Evolutionary conservation across 2,113 vertebrate genomes (phyloP), one percentile per base, ranked within the genome.

Genomic region (Phyllopteryx taeniolatus): DNA sequence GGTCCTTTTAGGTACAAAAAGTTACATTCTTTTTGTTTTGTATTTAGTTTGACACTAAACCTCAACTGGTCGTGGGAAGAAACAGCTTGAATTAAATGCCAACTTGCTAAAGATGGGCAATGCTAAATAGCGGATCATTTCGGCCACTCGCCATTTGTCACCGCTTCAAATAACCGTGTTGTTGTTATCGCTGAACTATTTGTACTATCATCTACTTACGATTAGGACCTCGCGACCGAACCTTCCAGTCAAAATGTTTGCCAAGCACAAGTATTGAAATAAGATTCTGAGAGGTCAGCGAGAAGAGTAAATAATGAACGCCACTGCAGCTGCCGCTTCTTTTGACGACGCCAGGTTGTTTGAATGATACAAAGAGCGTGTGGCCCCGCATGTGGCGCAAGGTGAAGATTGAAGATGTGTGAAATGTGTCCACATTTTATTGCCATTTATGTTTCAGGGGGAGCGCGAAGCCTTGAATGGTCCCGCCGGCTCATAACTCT

Each of bases 171-270:
- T 11, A 22, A 53, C 17, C n/a, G 51, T 53, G 51, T 20, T 49
- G 49, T 19, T 22, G 20, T 9, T 8, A 10, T 10, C 4, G 20
- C 53, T 22, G n/a, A 54, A 54, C 20, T n/a, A 22, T 54, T 54
- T 54, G 53, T n/a, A 43, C 20, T 3, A 42, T 5, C 11, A 0
- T 8, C 61, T 42, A 19, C 85, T 84, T 77, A 86, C 80, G 20
- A 51, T 8, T 20, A 51, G 73, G 79, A 82, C 70, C 86, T 68
- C 86, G 85, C 82, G 84, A 80, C 80, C 81, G 70, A 80, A 19
- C 62, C 74, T 80, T 68, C 39, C 27, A 72, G 81, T 79, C 64
- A 67, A 71, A 76, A 79, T 71, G 74, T 75, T 77, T 76, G 63
- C 46, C 78, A 80, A 72, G 78, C 76, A 83, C 73, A 39, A 46